phyloP scores from a whole-genome alignment of 2,113 vertebrate species.

The Peromyscus maniculatus region DNA sequence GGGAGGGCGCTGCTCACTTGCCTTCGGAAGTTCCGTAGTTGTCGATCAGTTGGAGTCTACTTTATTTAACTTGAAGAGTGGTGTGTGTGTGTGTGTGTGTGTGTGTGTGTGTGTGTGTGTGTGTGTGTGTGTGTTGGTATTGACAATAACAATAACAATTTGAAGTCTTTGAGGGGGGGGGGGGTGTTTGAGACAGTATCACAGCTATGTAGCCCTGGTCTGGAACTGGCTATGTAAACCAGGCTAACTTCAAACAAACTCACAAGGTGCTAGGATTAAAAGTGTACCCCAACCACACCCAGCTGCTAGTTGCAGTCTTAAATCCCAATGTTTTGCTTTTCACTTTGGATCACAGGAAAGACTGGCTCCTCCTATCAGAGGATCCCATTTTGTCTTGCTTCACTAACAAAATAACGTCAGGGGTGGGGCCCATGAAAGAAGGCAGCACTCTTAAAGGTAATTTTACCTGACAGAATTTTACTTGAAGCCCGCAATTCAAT shows the following conservation, averaged over 20 bases:
- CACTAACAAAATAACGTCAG: neutral
- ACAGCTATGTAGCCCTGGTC: neutral
- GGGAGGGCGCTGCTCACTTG: neutral
- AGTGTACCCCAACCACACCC: neutral
- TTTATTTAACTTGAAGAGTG: neutral
- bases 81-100: neutral
- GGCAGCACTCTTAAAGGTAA: neutral
- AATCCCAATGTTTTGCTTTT: conserved; percentile 22
- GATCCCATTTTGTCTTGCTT: conserved; percentile 34
- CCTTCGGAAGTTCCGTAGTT: neutral
- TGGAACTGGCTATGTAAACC: neutral
- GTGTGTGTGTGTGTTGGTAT: neutral
- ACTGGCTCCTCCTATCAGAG: neutral
- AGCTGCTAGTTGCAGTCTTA: neutral
- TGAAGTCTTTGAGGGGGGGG: neutral
- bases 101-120: neutral
- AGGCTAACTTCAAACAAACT: neutral
- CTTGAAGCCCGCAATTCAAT: neutral
- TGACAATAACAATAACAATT: neutral
- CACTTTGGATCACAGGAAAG: conserved; percentile 17
- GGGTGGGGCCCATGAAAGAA: neutral
- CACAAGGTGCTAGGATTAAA: neutral
- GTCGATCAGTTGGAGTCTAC: neutral
- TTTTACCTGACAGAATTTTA: neutral
- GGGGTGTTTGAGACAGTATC: neutral